Conservation (phyloP, 2,888 invertebrate species). For the Gnatocerus cornutus region DNA sequence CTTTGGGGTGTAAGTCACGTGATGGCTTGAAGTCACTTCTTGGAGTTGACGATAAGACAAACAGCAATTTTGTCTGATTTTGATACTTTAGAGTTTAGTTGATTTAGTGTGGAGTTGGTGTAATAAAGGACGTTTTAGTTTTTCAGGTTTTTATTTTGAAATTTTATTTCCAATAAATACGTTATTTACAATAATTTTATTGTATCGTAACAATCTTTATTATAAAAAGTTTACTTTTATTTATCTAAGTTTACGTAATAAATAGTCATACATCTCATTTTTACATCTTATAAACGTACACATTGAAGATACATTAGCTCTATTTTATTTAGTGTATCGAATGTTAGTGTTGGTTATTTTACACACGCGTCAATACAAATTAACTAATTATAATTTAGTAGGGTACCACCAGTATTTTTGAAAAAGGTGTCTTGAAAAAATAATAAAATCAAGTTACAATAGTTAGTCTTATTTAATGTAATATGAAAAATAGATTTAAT, state of each 20-base stretch:
- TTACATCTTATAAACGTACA: slow-evolving; percentile 49
- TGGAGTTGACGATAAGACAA: neutral
- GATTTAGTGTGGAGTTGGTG: slow-evolving; percentile 6
- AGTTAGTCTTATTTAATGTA: neutral
- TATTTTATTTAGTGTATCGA: slow-evolving; percentile 44
- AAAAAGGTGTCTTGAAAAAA: slow-evolving; percentile 13
- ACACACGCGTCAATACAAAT: slow-evolving; percentile 38
- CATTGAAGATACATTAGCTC: slow-evolving; percentile 47
- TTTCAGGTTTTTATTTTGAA: slow-evolving; percentile 45
- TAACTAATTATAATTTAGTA: slow-evolving; percentile 25
- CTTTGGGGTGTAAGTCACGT: neutral
- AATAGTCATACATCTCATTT: slow-evolving; percentile 50
- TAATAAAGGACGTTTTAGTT: slow-evolving; percentile 18
- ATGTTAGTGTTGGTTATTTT: slow-evolving; percentile 39
- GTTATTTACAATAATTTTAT: slow-evolving; percentile 49
- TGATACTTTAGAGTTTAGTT: slow-evolving; percentile 1
- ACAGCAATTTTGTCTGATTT: neutral
- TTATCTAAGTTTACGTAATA: slow-evolving; percentile 48
- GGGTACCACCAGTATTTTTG: slow-evolving; percentile 30
- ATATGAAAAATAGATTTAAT: neutral
- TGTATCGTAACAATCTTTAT: slow-evolving; percentile 51
- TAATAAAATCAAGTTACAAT: neutral
- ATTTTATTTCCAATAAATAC: slow-evolving; percentile 50
- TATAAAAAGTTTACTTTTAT: slow-evolving; percentile 50
- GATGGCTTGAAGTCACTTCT: neutral